Evolutionary conservation across 2,888 invertebrate genomes (phyloP).

Genomic region (Altica lythri): DNA sequence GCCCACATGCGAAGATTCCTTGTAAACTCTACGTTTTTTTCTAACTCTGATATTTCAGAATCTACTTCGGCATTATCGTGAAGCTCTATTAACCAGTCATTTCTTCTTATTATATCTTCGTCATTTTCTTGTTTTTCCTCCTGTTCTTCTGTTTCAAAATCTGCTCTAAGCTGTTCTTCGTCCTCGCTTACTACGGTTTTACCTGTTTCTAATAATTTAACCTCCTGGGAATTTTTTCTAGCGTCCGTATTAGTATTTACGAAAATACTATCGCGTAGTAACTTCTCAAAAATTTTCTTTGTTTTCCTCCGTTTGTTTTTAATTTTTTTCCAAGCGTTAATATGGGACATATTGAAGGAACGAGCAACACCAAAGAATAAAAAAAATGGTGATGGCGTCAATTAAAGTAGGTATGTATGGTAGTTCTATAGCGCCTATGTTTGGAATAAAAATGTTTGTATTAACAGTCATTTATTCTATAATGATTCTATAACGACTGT

Average conservation of each 20-base stretch:
- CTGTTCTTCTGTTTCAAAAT: not conserved
- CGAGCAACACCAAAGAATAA: too few species aligned
- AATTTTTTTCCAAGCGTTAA: not conserved
- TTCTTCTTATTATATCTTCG: not conserved
- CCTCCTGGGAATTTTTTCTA: not conserved
- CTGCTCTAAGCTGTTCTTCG: not conserved
- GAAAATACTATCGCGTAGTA: not conserved
- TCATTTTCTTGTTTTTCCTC: not conserved
- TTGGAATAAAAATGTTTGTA: constrained; percentile 5
- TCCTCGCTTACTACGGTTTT: not conserved
- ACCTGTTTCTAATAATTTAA: not conserved
- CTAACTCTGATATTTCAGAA: not conserved
- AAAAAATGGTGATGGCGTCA: too few species aligned
- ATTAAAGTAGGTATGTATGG: too few species aligned
- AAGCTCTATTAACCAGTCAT: not conserved
- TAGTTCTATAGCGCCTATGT: constrained; percentile 2
- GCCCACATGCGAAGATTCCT: not conserved
- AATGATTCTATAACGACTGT: constrained; percentile 9
- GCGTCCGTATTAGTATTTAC: not conserved
- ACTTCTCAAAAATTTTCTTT: not conserved
- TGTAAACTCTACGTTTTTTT: not conserved
- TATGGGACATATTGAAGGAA: too few species aligned
- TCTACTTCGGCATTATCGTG: not conserved
- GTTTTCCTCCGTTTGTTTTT: not conserved
- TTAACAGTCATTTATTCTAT: constrained; percentile 9